Conservation (phyloP, 2,888 invertebrate species). For the Mantis religiosa region DNA sequence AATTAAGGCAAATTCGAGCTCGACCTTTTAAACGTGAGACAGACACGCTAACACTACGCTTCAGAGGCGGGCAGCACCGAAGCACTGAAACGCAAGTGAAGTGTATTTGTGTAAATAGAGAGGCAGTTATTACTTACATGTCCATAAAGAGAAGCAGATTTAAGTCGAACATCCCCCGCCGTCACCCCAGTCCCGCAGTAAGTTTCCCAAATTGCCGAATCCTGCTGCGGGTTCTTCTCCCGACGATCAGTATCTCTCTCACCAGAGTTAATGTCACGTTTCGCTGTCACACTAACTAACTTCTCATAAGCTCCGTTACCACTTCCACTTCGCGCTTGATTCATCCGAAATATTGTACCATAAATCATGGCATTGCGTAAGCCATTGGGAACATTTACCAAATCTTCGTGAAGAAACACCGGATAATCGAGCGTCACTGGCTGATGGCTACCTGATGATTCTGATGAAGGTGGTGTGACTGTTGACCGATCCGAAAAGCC, state of each 20-base stretch:
- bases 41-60: too few relatives aligned
- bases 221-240: not conserved
- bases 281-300: constrained; percentile 10
- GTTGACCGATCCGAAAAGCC: constrained; percentile 32
- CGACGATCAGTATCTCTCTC: not conserved
- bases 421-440: constrained; percentile 29
- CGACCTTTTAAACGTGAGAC: too few relatives aligned
- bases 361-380: constrained; percentile 45
- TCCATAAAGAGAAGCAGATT: constrained; percentile 43
- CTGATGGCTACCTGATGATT: constrained; percentile 8
- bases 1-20: too few relatives aligned
- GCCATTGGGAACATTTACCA: constrained; percentile 42
- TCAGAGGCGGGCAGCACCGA: too few relatives aligned
- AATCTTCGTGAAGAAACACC: constrained; percentile 42
- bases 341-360: constrained; percentile 41
- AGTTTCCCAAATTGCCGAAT: constrained; percentile 49
- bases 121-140: constrained; percentile 15
- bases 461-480: constrained; percentile 28
- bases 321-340: not conserved
- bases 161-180: constrained; percentile 52
- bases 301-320: constrained; percentile 34
- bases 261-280: not conserved
- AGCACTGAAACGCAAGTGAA: too few relatives aligned
- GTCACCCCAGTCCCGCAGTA: constrained; percentile 57
- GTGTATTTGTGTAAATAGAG: not conserved